A percentile compares a stretch with the other conserved stretches of the same genome.
These are phyloP conservation scores for Tubulanus polymorphus DNA, from an alignment of 2,888 invertebrate genomes.

Conservation along the genomic window DNA sequence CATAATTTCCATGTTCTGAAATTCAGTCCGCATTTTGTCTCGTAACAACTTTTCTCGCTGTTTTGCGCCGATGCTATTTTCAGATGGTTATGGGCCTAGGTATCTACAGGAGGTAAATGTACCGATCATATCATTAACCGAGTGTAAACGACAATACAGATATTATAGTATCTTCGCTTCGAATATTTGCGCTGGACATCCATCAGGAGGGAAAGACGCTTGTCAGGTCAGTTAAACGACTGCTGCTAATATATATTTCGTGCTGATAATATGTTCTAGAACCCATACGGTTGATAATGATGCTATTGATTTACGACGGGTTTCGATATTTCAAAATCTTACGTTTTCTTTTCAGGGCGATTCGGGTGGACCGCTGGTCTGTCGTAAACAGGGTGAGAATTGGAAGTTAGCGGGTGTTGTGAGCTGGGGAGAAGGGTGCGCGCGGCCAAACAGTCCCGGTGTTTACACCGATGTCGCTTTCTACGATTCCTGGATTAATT, in stretches of 20 bases:
- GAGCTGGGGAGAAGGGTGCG: slow-evolving; percentile 38
- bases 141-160: slow-evolving; percentile 21
- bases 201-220: slow-evolving; percentile 26
- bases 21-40: too few species aligned
- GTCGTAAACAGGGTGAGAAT: slow-evolving; percentile 22
- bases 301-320: too few species aligned
- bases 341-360: slow-evolving; percentile 26
- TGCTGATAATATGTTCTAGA: too few species aligned
- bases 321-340: too few species aligned
- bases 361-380: slow-evolving; percentile 34
- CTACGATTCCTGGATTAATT: slow-evolving; percentile 28
- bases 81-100: slow-evolving; percentile 16
- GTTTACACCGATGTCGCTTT: slow-evolving; percentile 34
- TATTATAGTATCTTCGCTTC: slow-evolving; percentile 17
- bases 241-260: too few species aligned
- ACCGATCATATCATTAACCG: slow-evolving; percentile 21
- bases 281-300: too few species aligned
- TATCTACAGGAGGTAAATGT: slow-evolving; percentile 22
- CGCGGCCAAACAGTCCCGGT: slow-evolving; percentile 26
- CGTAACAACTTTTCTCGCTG: too few species aligned
- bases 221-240: slow-evolving; percentile 25
- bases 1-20: too few species aligned
- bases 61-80: not conserved
- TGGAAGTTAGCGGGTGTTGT: slow-evolving; percentile 33
- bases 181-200: slow-evolving; percentile 25